Percentiles rank a stretch among this genome's conserved stretches.
phyloP scores from a whole-genome alignment of 1,140 invertebrate species.

The Frieseomelitta varia region DNA sequence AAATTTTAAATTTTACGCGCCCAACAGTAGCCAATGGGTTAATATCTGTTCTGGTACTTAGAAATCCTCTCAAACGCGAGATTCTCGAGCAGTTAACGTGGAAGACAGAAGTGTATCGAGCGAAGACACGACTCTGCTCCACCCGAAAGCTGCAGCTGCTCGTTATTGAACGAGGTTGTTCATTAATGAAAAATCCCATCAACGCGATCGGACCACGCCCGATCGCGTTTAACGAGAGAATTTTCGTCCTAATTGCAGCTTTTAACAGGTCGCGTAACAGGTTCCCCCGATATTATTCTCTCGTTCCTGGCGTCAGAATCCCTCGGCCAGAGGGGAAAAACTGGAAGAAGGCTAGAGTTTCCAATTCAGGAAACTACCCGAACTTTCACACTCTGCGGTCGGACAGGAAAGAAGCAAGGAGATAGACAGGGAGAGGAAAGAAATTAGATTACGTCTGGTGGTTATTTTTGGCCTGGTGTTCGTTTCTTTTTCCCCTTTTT shows the following conservation, averaged over 20 bases:
- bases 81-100: too few species aligned
- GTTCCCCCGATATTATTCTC: neutral
- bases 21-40: too few species aligned
- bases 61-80: too few species aligned
- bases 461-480: neutral
- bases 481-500: neutral
- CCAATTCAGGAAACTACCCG: neutral
- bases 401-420: too few species aligned
- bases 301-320: neutral
- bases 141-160: neutral
- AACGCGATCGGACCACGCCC: neutral
- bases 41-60: too few species aligned
- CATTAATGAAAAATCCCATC: neutral
- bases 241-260: constrained; percentile 16
- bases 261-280: constrained; percentile 19
- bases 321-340: neutral
- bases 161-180: neutral
- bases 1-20: too few species aligned
- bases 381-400: neutral
- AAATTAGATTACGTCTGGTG: neutral
- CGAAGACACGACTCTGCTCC: neutral
- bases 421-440: neutral
- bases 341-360: neutral
- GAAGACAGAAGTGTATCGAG: too few species aligned
- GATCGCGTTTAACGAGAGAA: constrained; percentile 12